Evolutionary conservation across 2,888 invertebrate genomes (phyloP), one percentile per base, ranked within the genome.

Genomic region (Eulithis prunata): DNA sequence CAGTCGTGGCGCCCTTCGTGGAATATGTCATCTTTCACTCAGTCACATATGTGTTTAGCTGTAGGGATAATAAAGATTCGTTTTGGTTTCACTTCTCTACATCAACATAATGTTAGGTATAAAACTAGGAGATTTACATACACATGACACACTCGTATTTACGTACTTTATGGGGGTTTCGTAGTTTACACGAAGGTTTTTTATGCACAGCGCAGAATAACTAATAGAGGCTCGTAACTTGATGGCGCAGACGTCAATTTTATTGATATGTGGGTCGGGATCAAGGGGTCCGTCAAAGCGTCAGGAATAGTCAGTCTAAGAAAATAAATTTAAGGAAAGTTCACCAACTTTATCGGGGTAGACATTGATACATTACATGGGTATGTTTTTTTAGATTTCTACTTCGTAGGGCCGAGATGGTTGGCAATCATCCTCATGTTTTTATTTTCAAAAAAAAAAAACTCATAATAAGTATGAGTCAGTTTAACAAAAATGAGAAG

Each of bases 201-300:
- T 43, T 45, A 7, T 14, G 12, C 43, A 21, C n/a, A 10, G 38
- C 28, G 41, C 10, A 32, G 45, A 46, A 46, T 56, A 46, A 21
- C 14, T 56, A n/a, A 32, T 56, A 32, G 46, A 45, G 47, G 65
- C 61, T 59, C 67, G 62, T 65, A 61, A 41, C 43, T 36, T 36
- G 32, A 52, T 38, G 63, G 53, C 14, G 46, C 63, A 62, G 12
- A 56, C 62, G 66, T 69, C 69, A 62, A 60, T 65, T 68, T 67
- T 69, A 71, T 71, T 69, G 69, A 71, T 68, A 71, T 62, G 64
- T 65, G 69, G 69, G 65, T 67, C 59, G 64, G 67, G 68, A 58
- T 63, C 66, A 56, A 47, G 61, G 36, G 57, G 56, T 62, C 32
- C 43, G 47, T 57, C 32, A 28, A 62, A 47, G n/a, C 13, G 47